phyloP scores from a whole-genome alignment of 2,888 invertebrate species.

The Oxytorus armatus region DNA sequence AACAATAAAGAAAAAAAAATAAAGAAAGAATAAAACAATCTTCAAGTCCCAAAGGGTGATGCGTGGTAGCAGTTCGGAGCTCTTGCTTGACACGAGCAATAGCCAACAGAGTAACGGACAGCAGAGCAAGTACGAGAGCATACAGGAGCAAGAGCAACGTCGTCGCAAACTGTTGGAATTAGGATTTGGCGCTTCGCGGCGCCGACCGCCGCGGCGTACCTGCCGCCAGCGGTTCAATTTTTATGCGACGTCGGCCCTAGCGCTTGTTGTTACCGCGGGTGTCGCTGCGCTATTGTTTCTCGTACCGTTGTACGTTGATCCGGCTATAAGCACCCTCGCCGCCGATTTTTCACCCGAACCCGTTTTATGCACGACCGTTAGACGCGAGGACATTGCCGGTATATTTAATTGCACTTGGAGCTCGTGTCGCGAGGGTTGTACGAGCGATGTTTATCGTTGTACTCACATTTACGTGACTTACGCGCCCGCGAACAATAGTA shows the following conservation, averaged over 20 bases:
- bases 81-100: conserved; percentile 91
- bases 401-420: conserved; percentile 93
- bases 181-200: conserved; percentile 83
- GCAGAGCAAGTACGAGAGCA: conserved; percentile 86
- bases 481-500: conserved; percentile 80
- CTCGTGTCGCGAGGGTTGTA: conserved; percentile 92
- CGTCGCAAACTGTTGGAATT: conserved; percentile 83
- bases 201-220: conserved; percentile 85
- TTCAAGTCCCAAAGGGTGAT: conserved; percentile 81
- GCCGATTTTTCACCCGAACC: conserved; percentile 91
- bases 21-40: conserved; percentile 5
- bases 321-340: conserved; percentile 88
- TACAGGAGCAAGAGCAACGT: conserved; percentile 80
- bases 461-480: conserved; percentile 89
- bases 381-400: conserved; percentile 90
- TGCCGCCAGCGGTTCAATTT: conserved; percentile 89
- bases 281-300: conserved; percentile 90
- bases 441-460: conserved; percentile 90
- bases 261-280: conserved; percentile 89
- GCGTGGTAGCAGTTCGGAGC: conserved; percentile 92
- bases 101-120: conserved; percentile 86
- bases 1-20: conserved; percentile 18
- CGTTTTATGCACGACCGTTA: conserved; percentile 90
- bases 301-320: conserved; percentile 90
- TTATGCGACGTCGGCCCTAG: conserved; percentile 89